phyloP scores from a whole-genome alignment of 2,113 vertebrate species.

The Archocentrus centrarchus region DNA sequence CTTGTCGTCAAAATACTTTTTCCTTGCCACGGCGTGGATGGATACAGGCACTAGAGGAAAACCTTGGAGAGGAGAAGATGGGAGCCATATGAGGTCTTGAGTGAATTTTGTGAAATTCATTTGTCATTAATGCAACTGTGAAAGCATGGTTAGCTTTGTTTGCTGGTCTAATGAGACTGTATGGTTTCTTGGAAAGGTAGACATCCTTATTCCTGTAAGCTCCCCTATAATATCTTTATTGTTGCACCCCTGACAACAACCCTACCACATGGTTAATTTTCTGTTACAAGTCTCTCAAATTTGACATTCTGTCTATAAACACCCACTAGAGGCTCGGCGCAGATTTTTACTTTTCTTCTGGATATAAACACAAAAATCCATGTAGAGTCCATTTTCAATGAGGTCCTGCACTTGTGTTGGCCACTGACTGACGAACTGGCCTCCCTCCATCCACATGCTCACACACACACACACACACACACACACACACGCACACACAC shows the following conservation, averaged over 20 bases:
- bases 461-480: neutral
- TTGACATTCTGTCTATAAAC: constrained; percentile 10
- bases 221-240: neutral
- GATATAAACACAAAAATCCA: constrained; percentile 30
- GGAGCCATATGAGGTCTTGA: constrained; percentile 50
- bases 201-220: neutral
- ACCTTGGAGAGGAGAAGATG: constrained; percentile 77
- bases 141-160: constrained; percentile 18
- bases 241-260: neutral
- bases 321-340: neutral
- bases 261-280: constrained; percentile 4
- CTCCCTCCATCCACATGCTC: neutral
- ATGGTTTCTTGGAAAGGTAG: neutral
- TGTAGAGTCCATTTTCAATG: constrained; percentile 33
- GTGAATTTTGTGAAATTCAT: constrained; percentile 22
- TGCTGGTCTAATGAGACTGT: neutral
- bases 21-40: constrained; percentile 93
- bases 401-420: constrained; percentile 23
- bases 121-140: constrained; percentile 24
- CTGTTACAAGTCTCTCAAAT: neutral
- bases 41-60: constrained; percentile 93
- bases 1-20: constrained; percentile 96
- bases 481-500: neutral
- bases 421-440: constrained; percentile 27
- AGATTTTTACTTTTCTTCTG: constrained; percentile 18